Base-by-base conservation (phyloP, 2,113 vertebrate genomes). In the Trogon melanurus region DNA sequence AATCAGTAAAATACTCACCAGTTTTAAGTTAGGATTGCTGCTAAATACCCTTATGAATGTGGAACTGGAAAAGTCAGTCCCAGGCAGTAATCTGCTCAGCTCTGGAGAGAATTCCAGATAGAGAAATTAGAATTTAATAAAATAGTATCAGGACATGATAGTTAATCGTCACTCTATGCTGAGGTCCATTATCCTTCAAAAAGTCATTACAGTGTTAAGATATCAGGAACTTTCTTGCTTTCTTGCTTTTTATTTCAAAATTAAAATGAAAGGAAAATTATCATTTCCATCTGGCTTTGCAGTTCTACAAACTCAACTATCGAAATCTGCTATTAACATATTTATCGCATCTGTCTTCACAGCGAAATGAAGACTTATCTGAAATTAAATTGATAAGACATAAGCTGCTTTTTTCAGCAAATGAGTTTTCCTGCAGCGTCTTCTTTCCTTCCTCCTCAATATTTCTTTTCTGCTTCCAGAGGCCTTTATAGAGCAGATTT, bases 371-470 rank as follows among this genome's bases (percentile, higher is more conserved):
- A 94, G 81, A 93, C 93, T 95, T 96, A 96, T 96, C 93, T 93
- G 84, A 89, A 96, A 97, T 96, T 92, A 96, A 95, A 94, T 80
- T 95, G 94, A 96, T 96, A 95, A 97, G 89, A 85, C 90, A 88
- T 83, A 96, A 96, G 82, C 88, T 79, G 27, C 57, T 79, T 82
- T 90, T 92, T 93, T 78, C 90, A 91, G 91, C 62, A 94, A 93
- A 97, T 88, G 75, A 84, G 45, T 95, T 97, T 95, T 92, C 62
- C 38, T 88, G 47, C 81, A 88, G 34, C 3, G 4, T 73, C 84
- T 93, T 57, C 57, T 86, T 81, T 79, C 57, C 69, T 93, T 85
- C 61, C 10, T 62, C 38, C 44, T 61, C 80, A 65, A 51, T 87
- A 53, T 54, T 79, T 88, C 51, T 88, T 91, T 96, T 76, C 79